Conservation (phyloP, 2,113 vertebrate genomes). For the Brachyhypopomus occidentalis region DNA sequence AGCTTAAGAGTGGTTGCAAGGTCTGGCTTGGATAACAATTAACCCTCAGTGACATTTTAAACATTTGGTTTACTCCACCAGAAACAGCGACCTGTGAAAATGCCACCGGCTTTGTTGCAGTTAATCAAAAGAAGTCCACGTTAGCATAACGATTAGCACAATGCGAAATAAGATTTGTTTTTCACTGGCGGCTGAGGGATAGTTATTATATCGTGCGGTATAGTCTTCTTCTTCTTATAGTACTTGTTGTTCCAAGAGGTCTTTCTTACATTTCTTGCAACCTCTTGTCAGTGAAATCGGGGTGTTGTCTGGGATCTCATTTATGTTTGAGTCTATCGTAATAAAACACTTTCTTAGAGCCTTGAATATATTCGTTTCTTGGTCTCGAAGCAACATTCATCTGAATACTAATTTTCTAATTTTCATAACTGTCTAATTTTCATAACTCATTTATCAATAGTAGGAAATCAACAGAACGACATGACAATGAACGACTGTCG, state of each 20-base stretch:
- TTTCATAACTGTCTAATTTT: not conserved
- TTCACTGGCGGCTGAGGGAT: no score
- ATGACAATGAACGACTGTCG: no score
- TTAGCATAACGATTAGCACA: no score
- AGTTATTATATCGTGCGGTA: no score
- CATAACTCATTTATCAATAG: not conserved
- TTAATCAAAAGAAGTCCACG: not conserved
- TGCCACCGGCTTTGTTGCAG: not conserved
- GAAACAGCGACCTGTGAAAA: not conserved
- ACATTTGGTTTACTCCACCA: not conserved
- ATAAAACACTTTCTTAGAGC: not conserved
- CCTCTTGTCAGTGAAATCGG: not conserved
- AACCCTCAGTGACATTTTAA: conserved; percentile 7
- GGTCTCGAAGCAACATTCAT: no score
- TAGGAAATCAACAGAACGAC: not conserved
- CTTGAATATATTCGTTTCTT: not conserved
- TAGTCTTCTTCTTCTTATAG: no score
- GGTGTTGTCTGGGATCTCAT: not conserved
- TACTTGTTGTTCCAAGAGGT: not conserved
- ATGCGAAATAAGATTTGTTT: no score
- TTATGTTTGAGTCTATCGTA: no score
- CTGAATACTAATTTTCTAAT: not conserved
- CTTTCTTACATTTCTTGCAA: not conserved
- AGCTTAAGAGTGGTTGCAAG: not conserved
- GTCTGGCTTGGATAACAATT: conserved; percentile 23